Evolutionary conservation across 2,888 invertebrate species (phyloP).

Genomic region (Drosophila sordidapex): DNA sequence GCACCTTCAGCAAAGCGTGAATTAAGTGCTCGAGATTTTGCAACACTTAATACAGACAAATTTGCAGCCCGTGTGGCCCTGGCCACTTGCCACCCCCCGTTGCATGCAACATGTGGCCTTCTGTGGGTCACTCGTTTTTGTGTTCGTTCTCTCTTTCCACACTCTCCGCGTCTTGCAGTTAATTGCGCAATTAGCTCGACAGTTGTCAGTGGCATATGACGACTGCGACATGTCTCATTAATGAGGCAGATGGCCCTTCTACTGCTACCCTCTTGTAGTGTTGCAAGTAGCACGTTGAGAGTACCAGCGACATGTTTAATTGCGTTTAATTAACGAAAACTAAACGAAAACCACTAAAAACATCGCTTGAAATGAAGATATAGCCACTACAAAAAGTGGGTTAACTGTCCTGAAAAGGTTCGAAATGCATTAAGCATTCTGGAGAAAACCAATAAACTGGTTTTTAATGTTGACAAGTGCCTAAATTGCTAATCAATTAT

Average conservation of each 20-base stretch:
- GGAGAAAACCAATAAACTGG: background rate
- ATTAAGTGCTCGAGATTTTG: slow-evolving; percentile 82
- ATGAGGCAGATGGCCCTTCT: slow-evolving; percentile 53
- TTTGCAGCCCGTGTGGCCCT: slow-evolving; percentile 39
- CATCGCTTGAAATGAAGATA: slow-evolving; percentile 7
- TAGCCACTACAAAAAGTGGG: background rate
- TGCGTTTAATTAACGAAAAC: slow-evolving; percentile 76
- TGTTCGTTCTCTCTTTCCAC: slow-evolving; percentile 1
- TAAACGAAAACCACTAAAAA: slow-evolving; percentile 60
- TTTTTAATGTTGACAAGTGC: background rate
- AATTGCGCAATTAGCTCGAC: slow-evolving; percentile 77
- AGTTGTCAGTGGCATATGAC: slow-evolving; percentile 71
- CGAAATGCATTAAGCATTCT: background rate
- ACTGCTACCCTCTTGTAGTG: slow-evolving; percentile 14
- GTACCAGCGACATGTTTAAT: slow-evolving; percentile 54
- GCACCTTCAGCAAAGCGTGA: slow-evolving; percentile 80
- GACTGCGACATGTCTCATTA: slow-evolving; percentile 71
- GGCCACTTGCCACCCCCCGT: background rate
- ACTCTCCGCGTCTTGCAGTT: slow-evolving; percentile 54
- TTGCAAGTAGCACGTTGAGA: slow-evolving; percentile 27
- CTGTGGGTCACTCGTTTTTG: slow-evolving; percentile 38
- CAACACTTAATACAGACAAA: slow-evolving; percentile 75
- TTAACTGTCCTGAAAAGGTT: background rate
- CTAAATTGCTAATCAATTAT: background rate
- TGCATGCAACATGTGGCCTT: slow-evolving; percentile 74